A percentile compares a stretch with the other conserved stretches of the same genome.
Conservation (phyloP, 2,797 vertebrate genomes). For the Lacerta bilineata region DNA sequence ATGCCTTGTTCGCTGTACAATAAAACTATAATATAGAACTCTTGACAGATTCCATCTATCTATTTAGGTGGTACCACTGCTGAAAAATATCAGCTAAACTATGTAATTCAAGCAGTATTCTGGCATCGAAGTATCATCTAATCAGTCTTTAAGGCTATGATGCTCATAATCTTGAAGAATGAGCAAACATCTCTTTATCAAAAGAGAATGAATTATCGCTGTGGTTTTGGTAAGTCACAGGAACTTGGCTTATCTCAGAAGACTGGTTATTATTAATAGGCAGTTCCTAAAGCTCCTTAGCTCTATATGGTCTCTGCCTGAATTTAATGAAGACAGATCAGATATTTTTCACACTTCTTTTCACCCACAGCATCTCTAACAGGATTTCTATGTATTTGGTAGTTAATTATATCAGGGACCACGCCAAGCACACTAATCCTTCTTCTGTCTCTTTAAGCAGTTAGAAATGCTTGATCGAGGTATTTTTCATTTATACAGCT, state of each 20-base stretch:
- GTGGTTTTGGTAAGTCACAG: slow-evolving; percentile 80
- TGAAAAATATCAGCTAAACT: slow-evolving; percentile 68
- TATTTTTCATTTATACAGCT: slow-evolving; percentile 14
- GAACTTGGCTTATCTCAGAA: slow-evolving; percentile 81
- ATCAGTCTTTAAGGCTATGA: slow-evolving; percentile 72
- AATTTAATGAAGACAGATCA: slow-evolving; percentile 82
- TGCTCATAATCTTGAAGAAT: slow-evolving; percentile 74
- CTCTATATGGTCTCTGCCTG: slow-evolving; percentile 70
- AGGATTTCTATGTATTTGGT: slow-evolving; percentile 80
- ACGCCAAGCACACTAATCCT: slow-evolving; percentile 75
- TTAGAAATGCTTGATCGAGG: slow-evolving; percentile 2
- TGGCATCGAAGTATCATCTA: slow-evolving; percentile 72
- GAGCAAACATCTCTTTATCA: slow-evolving; percentile 76
- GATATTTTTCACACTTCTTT: slow-evolving; percentile 74
- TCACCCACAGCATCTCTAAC: slow-evolving; percentile 81
- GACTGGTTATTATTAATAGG: slow-evolving; percentile 78
- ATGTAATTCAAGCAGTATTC: slow-evolving; percentile 76
- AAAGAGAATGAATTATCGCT: slow-evolving; percentile 77
- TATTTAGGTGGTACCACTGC: slow-evolving; percentile 64
- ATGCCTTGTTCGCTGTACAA: slow-evolving; percentile 63
- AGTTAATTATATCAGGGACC: slow-evolving; percentile 80
- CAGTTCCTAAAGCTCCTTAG: slow-evolving; percentile 81
- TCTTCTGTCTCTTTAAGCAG: slow-evolving; percentile 35
- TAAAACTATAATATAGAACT: slow-evolving; percentile 72
- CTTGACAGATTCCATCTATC: slow-evolving; percentile 56